Evolutionary conservation across 2,797 vertebrate species (phyloP).

Genomic region (Alexandromys oeconomus): DNA sequence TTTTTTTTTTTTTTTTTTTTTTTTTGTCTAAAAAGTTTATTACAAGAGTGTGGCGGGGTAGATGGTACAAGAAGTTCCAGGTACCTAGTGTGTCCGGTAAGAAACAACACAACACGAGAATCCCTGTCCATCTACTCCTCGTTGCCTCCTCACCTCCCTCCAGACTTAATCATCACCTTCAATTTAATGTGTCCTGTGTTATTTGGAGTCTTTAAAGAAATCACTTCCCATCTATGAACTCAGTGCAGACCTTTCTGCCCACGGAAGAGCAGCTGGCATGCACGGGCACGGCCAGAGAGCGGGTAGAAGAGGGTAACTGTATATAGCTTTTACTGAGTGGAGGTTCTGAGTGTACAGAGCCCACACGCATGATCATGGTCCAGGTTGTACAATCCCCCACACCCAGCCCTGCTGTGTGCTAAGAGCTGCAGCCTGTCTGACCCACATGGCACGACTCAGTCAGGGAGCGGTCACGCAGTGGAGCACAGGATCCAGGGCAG

Average conservation of each 20-base stretch:
- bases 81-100: not conserved
- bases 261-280: accelerated
- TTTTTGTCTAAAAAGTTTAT: not conserved
- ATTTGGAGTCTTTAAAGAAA: not conserved
- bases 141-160: not conserved
- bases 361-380: not conserved
- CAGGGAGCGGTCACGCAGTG: not conserved
- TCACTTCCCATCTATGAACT: not conserved
- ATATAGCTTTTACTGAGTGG: slow-evolving; percentile 1
- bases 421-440: not conserved
- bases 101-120: not conserved
- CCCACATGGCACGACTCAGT: not conserved
- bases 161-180: not conserved
- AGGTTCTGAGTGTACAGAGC: not conserved
- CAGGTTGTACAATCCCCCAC: not conserved
- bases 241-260: not conserved
- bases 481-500: not conserved
- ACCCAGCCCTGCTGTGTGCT: not conserved
- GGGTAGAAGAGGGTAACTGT: not conserved
- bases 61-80: not conserved
- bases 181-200: not conserved
- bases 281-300: not conserved
- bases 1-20: too few species aligned
- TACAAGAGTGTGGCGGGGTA: not conserved
- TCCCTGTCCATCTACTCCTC: accelerated